Conservation (phyloP, 2,113 vertebrate genomes). For the Coreoperca whiteheadi region DNA sequence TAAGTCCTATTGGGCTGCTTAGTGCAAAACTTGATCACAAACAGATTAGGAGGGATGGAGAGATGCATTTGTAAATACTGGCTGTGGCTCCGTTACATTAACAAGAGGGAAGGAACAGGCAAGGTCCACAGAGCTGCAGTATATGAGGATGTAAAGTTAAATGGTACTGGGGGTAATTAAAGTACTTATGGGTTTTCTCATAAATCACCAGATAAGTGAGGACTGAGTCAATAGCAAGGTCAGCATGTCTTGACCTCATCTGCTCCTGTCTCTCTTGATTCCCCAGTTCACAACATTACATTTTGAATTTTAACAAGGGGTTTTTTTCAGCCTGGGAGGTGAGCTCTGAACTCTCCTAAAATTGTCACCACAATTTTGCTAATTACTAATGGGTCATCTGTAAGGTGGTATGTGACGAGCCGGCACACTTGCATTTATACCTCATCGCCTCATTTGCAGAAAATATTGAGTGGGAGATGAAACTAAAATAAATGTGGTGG, state of each 20-base stretch:
- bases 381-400: constrained; percentile 13
- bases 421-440: not conserved
- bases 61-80: constrained; percentile 41
- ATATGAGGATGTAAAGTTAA: constrained; percentile 54
- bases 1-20: constrained; percentile 12
- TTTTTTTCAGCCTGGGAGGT: not conserved
- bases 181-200: constrained; percentile 37
- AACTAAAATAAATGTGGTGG: constrained; percentile 15
- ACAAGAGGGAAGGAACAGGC: not conserved
- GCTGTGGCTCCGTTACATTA: constrained; percentile 1
- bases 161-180: constrained; percentile 40
- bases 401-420: not conserved
- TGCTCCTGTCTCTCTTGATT: not conserved
- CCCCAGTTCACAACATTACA: not conserved
- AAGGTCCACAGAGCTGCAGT: constrained; percentile 11
- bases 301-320: not conserved
- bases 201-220: constrained; percentile 30
- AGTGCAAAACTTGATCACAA: constrained; percentile 37
- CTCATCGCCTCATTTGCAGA: constrained; percentile 14
- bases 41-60: constrained; percentile 32
- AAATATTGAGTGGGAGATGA: constrained; percentile 9
- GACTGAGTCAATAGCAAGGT: constrained; percentile 24
- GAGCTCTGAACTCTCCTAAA: constrained; percentile 1
- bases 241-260: constrained; percentile 1
- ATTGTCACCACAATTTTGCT: not conserved